Percentiles rank a stretch among this genome's conserved stretches.
These are phyloP conservation scores for Apodemus agrarius DNA, from an alignment of 2,797 vertebrate genomes.

Conservation along the genomic window DNA sequence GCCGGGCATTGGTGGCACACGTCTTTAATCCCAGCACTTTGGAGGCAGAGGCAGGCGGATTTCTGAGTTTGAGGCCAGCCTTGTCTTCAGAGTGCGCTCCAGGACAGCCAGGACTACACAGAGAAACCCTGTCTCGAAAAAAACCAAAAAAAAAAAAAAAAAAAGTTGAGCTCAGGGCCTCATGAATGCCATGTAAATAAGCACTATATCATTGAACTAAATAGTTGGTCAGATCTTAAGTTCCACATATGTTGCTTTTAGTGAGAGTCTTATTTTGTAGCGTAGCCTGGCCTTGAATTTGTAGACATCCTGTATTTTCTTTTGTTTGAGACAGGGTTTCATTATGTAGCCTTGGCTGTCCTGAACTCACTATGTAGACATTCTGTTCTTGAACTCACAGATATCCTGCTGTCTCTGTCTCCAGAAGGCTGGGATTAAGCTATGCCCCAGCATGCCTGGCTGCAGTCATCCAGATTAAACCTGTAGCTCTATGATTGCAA, in stretches of 20 bases:
- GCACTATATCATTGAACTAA: not conserved
- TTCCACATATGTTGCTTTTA: not conserved
- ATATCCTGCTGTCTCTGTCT: not conserved
- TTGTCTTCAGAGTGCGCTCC: too few species aligned
- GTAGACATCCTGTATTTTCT: not conserved
- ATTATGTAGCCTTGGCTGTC: not conserved
- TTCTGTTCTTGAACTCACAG: not conserved
- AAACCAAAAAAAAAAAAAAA: too few species aligned
- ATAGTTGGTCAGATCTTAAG: constrained; percentile 38
- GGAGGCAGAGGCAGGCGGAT: too few species aligned
- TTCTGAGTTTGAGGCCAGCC: too few species aligned
- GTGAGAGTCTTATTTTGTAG: not conserved
- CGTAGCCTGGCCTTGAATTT: not conserved
- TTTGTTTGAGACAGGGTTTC: not conserved
- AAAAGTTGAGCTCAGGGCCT: not conserved
- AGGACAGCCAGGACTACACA: too few species aligned
- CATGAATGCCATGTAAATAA: not conserved
- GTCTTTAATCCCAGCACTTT: too few species aligned
- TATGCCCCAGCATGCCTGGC: not conserved
- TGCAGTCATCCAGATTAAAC: too few species aligned
- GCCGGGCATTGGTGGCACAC: too few species aligned
- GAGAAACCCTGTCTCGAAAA: too few species aligned
- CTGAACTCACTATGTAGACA: not conserved
- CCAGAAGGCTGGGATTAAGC: not conserved
- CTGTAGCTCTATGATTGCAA: not conserved